Base-by-base conservation (phyloP, 1,140 invertebrate species). In the Helicoverpa zea region DNA sequence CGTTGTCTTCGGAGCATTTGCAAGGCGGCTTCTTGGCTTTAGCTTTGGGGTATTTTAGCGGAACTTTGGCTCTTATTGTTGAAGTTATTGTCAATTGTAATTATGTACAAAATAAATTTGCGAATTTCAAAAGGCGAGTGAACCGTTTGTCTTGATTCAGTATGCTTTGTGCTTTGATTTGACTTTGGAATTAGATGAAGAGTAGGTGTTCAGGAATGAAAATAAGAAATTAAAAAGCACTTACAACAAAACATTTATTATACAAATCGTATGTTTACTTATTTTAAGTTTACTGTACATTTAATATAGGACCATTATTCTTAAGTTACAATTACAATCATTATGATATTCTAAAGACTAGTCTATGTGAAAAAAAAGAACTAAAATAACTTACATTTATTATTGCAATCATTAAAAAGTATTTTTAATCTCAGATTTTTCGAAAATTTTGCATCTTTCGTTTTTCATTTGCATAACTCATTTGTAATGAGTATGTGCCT, bases 1-100 rank as follows among this genome's bases (percentile, higher is more conserved):
- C 95, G 3, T 81, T 96, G 23, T 95, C 95, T 35, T 87, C 92
- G 29, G 85, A 92, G 52, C 95, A 96, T 85, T 83, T 96, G 16
- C 91, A 95, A 81, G 94, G 95, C 2, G 94, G 95, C 3, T 96
- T 96, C 80, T 86, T 90, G 13, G 92, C 94, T 9, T 82, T 96
- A 3, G 66, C 87, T 13, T 59, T 95, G 9, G 95, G 95, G 1
- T 83, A 92, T 1, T 63, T 88, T 3, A 81, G 73, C 64, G 91
- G 91, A 54, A 84, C 68, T 59, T 49, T 90, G 16, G 77, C 83
- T 49, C 87, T 92, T 56, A 78, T 90, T 35, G 43, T 93, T 47
- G 92, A 94, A 87, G 74, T 88, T 14, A 49, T 72, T 9, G n/a
- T 68, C 0, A 79, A 75, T 1, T 47, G 35, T 13, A 16, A 9